phyloP scores from a whole-genome alignment of 1,140 invertebrate genomes.

The Sipha flava region DNA sequence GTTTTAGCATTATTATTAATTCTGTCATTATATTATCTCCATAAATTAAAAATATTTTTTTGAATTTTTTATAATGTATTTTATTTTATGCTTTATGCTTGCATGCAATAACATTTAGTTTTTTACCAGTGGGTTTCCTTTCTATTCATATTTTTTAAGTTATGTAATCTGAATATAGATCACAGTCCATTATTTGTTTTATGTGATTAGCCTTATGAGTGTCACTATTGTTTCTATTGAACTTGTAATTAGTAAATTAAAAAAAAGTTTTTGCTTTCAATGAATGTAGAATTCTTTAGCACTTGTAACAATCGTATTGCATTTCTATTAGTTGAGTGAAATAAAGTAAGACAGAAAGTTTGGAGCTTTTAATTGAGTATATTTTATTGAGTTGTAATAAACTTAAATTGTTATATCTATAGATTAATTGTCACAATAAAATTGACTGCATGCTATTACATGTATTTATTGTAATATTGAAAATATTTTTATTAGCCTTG shows the following conservation, averaged over 20 bases:
- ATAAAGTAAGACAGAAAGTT: neutral
- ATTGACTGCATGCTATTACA: neutral
- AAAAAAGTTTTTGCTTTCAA: neutral
- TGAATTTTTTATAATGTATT: too few relatives aligned
- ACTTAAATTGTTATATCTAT: neutral
- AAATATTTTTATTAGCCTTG: neutral
- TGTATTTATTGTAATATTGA: neutral
- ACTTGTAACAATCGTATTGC: neutral
- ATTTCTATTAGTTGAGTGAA: neutral
- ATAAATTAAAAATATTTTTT: too few relatives aligned
- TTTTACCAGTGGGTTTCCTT: slow-evolving; percentile 18
- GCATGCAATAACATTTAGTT: neutral
- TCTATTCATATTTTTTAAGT: neutral
- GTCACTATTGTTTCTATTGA: neutral
- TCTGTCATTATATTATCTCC: too few relatives aligned
- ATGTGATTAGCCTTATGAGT: neutral
- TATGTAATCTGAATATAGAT: neutral
- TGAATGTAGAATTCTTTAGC: neutral
- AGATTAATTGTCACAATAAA: neutral
- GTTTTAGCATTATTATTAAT: too few relatives aligned
- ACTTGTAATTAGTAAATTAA: slow-evolving; percentile 1
- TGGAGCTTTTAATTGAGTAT: neutral
- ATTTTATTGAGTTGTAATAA: neutral
- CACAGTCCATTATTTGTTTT: neutral
- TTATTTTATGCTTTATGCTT: neutral